Base-by-base conservation (phyloP, 2,113 vertebrate species). In the Pterocles gutturalis region DNA sequence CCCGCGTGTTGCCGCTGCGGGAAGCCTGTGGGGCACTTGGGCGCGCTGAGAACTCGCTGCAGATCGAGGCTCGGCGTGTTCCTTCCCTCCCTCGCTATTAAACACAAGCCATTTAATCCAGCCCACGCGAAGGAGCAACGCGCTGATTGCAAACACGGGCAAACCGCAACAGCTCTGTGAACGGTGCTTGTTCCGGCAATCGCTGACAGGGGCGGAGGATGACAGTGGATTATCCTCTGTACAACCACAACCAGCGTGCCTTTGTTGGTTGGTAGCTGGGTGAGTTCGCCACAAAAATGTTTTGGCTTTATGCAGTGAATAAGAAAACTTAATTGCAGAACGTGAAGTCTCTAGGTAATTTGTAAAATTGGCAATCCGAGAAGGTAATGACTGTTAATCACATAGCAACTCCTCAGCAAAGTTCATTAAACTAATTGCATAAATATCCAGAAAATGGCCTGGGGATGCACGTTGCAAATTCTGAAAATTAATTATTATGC, bases 61-160 rank as follows among this genome's bases (percentile, higher is more conserved):
- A 0, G 60, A 7, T 6, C 6, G 0, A 13, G 67, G 22, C 17
- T 11, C n/a, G 0, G 36, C 28, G 31, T 1, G 1, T 17, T 16
- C 43, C 45, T 33, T 41, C 36, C 38, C 34, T 41, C 36, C 55
- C 21, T 21, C 24, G 10, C 45, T 11, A 0, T 2, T 3, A 1
- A 41, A 41, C 41, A 41, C 41, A 14, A 31, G 45, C 14, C 51
- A 1, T 4, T 34, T 25, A 9, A 11, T 58, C 33, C 79, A 2
- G 79, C 17, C 36, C 3, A 19, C n/a, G 1, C 2, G 18, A 7
- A 3, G 1, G 61, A 4, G 38, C 2, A 17, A 10, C 3, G 60
- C 2, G 71, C 34, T 8, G 67, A 17, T n/a, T 21, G 17, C 60
- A 10, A 16, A 10, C 21, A n/a, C 38, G 8, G 31, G 65, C 46